Evolutionary conservation across 2,113 vertebrate genomes (phyloP).

Genomic region (Psittacus erithacus): DNA sequence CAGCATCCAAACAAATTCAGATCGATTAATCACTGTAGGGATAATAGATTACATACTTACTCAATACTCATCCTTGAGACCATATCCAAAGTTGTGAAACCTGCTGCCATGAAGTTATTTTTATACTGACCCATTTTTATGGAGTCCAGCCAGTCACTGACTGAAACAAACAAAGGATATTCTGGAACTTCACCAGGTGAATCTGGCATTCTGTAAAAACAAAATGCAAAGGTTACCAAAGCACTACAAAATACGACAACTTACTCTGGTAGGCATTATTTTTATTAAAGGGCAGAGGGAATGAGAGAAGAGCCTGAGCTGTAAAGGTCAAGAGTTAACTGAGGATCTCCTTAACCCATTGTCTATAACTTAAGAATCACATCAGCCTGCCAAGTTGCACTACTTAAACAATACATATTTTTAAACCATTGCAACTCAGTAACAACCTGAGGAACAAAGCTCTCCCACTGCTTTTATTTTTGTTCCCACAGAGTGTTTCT

Average conservation of each 20-base stretch:
- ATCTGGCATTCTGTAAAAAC: slow-evolving; percentile 84
- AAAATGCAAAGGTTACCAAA: background rate
- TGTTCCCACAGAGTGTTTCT: background rate
- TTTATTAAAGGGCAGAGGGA: background rate
- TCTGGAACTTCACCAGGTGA: slow-evolving; percentile 90
- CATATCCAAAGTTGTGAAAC: slow-evolving; percentile 91
- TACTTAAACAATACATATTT: background rate
- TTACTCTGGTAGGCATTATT: background rate
- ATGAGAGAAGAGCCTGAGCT: background rate
- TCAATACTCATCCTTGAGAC: slow-evolving; percentile 95
- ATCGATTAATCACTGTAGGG: background rate
- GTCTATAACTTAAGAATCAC: background rate
- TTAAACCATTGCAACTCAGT: background rate
- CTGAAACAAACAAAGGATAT: slow-evolving; percentile 93
- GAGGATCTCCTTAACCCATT: background rate
- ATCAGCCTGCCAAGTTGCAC: background rate
- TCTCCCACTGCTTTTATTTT: background rate
- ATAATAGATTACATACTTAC: slow-evolving; percentile 79
- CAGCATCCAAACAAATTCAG: background rate
- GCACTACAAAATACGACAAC: background rate
- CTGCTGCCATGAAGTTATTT: slow-evolving; percentile 92
- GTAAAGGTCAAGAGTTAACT: background rate
- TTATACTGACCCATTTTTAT: slow-evolving; percentile 99
- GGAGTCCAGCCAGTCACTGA: slow-evolving; percentile 94
- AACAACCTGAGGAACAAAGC: background rate